These are phyloP conservation scores for Coleophora deauratella DNA, from an alignment of 2,888 invertebrate genomes.

Conservation along the genomic window DNA sequence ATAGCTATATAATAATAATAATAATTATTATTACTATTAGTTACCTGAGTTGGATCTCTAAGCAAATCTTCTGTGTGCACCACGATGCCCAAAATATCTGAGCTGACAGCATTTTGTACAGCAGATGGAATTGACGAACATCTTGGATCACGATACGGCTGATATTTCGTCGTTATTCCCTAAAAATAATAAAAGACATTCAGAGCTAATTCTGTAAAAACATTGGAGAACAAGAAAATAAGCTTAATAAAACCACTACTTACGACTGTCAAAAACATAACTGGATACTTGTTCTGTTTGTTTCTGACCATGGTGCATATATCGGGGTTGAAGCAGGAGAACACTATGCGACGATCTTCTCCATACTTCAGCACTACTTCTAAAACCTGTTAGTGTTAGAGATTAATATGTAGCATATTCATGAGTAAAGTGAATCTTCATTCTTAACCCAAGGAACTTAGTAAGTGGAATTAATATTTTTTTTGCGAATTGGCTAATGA, in stretches of 20 bases:
- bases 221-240: no score
- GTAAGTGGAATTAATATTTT: no score
- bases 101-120: constrained; percentile 85
- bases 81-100: constrained; percentile 90
- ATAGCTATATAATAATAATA: no score
- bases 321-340: constrained; percentile 97
- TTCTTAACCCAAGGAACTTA: no score
- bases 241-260: constrained; percentile 27
- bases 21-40: no score
- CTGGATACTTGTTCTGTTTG: constrained; percentile 98
- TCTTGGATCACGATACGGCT: constrained; percentile 87
- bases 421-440: no score
- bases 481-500: no score
- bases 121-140: constrained; percentile 88
- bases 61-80: constrained; percentile 95
- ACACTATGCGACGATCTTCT: constrained; percentile 87
- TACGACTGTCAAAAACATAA: constrained; percentile 92
- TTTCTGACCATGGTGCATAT: constrained; percentile 93
- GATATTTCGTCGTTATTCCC: constrained; percentile 75
- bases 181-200: constrained; percentile 18
- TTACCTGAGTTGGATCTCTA: constrained; percentile 85
- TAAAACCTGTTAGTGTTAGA: constrained; percentile 70
- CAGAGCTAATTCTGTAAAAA: no score
- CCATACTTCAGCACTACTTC: constrained; percentile 88
- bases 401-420: no score